Conservation (phyloP, 1,140 invertebrate genomes). For the Holcopasites calliopsidis region DNA sequence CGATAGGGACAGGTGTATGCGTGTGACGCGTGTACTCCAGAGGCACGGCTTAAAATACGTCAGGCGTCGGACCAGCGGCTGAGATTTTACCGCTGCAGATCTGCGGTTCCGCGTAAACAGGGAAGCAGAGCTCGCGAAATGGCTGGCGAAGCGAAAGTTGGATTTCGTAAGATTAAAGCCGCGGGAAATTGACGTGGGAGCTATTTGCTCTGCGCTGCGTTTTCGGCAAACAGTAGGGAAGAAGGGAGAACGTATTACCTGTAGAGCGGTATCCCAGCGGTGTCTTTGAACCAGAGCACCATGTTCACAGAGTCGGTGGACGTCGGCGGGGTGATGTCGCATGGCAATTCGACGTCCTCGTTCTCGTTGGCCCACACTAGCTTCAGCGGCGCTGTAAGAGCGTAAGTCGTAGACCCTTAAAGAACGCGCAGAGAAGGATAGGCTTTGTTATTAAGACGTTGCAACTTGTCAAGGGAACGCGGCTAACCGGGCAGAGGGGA, state of each 20-base stretch:
- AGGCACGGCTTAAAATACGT: no score
- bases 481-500: background rate
- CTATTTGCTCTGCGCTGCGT: no score
- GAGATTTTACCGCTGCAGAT: no score
- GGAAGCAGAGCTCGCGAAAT: no score
- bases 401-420: constrained; percentile 10
- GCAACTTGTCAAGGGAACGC: background rate
- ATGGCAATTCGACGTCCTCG: constrained; percentile 87
- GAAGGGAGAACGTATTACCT: constrained; percentile 81
- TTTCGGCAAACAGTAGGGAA: constrained; percentile 21
- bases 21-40: no score
- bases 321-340: constrained; percentile 87
- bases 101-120: no score
- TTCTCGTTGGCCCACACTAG: constrained; percentile 87
- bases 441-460: background rate
- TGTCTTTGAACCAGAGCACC: constrained; percentile 92
- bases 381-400: constrained; percentile 82
- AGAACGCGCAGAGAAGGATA: background rate
- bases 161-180: no score
- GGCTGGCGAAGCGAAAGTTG: no score
- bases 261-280: constrained; percentile 89
- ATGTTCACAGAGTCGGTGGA: constrained; percentile 87
- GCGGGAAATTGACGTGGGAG: no score
- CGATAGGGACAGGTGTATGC: no score
- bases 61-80: no score